These are phyloP conservation scores for Drosophila melanica DNA, from an alignment of 1,140 invertebrate species.

Conservation along the genomic window DNA sequence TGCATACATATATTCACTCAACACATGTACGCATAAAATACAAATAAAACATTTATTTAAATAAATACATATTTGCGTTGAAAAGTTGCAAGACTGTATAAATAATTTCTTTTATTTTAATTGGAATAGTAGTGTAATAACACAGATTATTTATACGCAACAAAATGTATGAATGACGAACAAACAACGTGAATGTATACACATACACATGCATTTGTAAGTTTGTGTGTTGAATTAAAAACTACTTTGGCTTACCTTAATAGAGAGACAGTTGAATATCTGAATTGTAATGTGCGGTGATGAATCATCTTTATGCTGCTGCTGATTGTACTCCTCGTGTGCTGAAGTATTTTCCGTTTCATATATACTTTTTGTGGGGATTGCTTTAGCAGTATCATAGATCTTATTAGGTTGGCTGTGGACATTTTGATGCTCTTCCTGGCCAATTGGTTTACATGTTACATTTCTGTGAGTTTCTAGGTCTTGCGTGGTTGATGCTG, in stretches of 20 bases:
- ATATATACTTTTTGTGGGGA: slow-evolving; percentile 22
- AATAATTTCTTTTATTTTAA: slow-evolving; percentile 13
- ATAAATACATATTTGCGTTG: slow-evolving; percentile 6
- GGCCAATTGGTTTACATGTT: slow-evolving; percentile 34
- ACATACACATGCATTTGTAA: slow-evolving; percentile 35
- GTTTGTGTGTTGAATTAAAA: slow-evolving; percentile 71
- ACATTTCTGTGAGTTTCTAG: slow-evolving; percentile 22
- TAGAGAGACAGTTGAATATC: slow-evolving; percentile 83
- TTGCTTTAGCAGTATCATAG: slow-evolving; percentile 20
- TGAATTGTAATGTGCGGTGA: slow-evolving; percentile 79
- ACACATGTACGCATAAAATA: too few species aligned
- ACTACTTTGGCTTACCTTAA: slow-evolving; percentile 79
- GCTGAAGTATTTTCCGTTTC: slow-evolving; percentile 35
- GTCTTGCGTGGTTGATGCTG: slow-evolving; percentile 39
- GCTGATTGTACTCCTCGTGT: slow-evolving; percentile 59
- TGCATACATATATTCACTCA: too few species aligned
- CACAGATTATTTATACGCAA: slow-evolving; percentile 1
- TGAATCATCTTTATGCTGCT: slow-evolving; percentile 78
- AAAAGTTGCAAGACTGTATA: slow-evolving; percentile 1
- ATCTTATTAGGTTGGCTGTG: slow-evolving; percentile 35
- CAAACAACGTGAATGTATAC: slow-evolving; percentile 14
- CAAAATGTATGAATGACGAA: slow-evolving; percentile 11
- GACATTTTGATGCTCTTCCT: slow-evolving; percentile 30
- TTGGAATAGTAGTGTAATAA: slow-evolving; percentile 16
- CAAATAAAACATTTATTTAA: not conserved